Conservation (phyloP, 1,140 invertebrate species). For the Pemphigus obesinymphae region DNA sequence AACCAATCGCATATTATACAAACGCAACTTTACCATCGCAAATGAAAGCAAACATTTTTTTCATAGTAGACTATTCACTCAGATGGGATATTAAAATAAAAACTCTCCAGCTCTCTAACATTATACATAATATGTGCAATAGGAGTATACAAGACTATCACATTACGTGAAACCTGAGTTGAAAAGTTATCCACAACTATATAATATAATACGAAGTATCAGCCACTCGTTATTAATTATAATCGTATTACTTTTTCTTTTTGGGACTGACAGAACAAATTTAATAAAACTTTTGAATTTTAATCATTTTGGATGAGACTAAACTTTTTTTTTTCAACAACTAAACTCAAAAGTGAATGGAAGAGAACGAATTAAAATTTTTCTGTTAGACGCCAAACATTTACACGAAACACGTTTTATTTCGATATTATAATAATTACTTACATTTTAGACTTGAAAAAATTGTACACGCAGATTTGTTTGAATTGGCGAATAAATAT, state of each 20-base stretch:
- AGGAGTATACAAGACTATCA: no score
- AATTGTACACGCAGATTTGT: no score
- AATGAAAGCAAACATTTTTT: no score
- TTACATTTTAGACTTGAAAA: no score
- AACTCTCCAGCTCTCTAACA: no score
- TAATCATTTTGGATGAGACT: constrained; percentile 3
- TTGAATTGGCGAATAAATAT: no score
- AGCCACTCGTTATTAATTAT: constrained; percentile 10
- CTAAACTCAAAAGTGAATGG: background rate
- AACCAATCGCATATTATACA: no score
- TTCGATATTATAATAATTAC: background rate
- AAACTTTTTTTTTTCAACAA: background rate
- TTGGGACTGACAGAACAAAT: background rate
- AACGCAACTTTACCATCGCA: no score
- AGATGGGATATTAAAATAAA: no score
- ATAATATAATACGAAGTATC: no score
- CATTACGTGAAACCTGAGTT: background rate
- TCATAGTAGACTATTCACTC: no score
- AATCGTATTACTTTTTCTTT: background rate
- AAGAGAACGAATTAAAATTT: background rate
- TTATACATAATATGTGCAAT: no score
- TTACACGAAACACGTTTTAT: background rate
- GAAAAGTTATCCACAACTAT: background rate
- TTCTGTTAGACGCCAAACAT: background rate
- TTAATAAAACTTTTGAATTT: constrained; percentile 21